A percentile compares a stretch with the other conserved stretches of the same genome.
These are phyloP conservation scores for Syrrhaptes paradoxus DNA, from an alignment of 2,113 vertebrate species.

Conservation along the genomic window DNA sequence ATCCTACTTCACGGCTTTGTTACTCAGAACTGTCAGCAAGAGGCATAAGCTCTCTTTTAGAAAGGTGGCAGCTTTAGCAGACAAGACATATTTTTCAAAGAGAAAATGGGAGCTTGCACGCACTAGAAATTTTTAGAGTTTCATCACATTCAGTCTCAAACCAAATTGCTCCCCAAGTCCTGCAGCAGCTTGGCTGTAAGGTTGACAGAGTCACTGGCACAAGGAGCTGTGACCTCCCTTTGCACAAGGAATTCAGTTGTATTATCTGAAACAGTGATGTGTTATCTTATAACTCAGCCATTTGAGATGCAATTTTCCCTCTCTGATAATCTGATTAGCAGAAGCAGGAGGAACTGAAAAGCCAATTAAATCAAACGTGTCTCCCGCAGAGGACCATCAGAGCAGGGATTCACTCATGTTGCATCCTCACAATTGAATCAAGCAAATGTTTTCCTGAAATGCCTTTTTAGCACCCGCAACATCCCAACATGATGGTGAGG, in stretches of 20 bases:
- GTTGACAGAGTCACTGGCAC: neutral
- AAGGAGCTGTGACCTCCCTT: neutral
- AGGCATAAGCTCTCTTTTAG: neutral
- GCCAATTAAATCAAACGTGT: neutral
- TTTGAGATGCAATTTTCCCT: neutral
- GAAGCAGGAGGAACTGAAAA: neutral
- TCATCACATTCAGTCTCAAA: neutral
- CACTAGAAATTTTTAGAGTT: neutral
- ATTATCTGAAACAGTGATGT: neutral
- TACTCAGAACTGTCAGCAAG: neutral
- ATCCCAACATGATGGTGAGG: conserved; percentile 66
- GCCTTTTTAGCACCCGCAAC: conserved; percentile 56
- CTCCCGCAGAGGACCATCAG: neutral
- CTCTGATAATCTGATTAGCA: neutral
- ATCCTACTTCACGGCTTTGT: neutral
- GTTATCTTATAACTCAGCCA: neutral
- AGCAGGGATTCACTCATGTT: neutral
- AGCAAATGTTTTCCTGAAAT: neutral
- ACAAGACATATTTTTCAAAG: neutral
- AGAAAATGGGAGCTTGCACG: neutral
- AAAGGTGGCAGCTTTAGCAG: neutral
- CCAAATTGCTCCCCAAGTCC: neutral
- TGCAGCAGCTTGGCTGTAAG: neutral
- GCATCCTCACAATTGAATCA: neutral
- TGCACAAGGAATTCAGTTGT: neutral